phyloP scores from a whole-genome alignment of 2,113 vertebrate species.

The Halichoeres trimaculatus region DNA sequence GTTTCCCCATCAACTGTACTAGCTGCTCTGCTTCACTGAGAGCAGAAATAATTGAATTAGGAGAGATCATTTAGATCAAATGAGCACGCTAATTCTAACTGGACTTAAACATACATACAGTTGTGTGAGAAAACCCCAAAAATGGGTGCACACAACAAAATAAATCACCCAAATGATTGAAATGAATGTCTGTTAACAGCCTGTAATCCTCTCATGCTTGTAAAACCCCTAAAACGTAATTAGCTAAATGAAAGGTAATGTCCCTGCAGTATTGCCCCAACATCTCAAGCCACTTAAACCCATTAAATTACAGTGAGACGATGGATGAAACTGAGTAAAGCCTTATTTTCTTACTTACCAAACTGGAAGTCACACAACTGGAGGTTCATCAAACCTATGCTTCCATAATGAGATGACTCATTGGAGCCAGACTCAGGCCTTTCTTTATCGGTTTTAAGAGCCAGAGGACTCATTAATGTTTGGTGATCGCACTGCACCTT shows the following conservation, averaged over 20 bases:
- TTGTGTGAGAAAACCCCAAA: constrained; percentile 20
- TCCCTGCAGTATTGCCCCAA: constrained; percentile 54
- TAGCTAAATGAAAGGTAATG: constrained; percentile 73
- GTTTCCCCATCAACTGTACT: background rate
- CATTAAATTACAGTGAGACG: constrained; percentile 62
- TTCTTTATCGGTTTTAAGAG: constrained; percentile 26
- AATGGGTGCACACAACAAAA: constrained; percentile 53
- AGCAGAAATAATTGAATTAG: background rate
- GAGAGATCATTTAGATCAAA: constrained; percentile 3
- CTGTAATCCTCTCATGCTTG: constrained; percentile 71
- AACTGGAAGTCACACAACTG: constrained; percentile 18
- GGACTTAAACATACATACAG: constrained; percentile 1
- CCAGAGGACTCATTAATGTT: constrained; percentile 16
- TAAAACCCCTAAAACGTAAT: constrained; percentile 71
- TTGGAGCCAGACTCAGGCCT: constrained; percentile 40
- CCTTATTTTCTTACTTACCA: constrained; percentile 14
- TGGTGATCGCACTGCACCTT: constrained; percentile 19
- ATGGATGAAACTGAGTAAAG: constrained; percentile 22
- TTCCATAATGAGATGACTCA: constrained; percentile 31
- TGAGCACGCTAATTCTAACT: background rate
- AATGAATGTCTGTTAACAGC: constrained; percentile 72
- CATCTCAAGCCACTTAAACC: constrained; percentile 24
- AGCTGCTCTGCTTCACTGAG: background rate
- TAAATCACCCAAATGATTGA: constrained; percentile 59
- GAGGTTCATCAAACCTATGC: constrained; percentile 35